Base-by-base conservation (phyloP, 2,113 vertebrate species). In the Cervus canadensis region DNA sequence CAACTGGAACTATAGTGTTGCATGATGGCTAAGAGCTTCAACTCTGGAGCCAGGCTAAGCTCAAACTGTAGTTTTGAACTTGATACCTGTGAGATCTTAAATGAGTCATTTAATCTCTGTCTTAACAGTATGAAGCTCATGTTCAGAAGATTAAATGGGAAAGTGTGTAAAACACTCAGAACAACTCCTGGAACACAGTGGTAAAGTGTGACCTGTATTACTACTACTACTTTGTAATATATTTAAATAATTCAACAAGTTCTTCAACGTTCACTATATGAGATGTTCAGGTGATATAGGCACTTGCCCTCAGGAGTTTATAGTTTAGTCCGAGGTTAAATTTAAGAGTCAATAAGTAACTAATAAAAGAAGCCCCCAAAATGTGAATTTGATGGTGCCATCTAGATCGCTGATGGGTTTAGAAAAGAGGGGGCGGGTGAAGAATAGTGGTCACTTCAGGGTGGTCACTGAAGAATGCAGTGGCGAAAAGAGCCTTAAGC, bases 231-330 rank as follows among this genome's bases (percentile, higher is more conserved):
- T 82, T 85, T 48, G 25, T 59, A 91, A 25, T 85, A 79, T 74
- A 40, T 94, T 56, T 43, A 59, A 89, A 56, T 92, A 94, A 95
- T 86, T 92, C 67, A 89, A 62, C 6, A 94, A 91, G 43, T 64
- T 43, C 56, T 82, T 71, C 57, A 74, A n/a, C n/a, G 94, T 91
- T 48, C 25, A 88, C 33, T 62, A n/a, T 86, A 67, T 4, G 10
- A 94, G 36, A 60, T 84, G n/a, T 15, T 60, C 91, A 33, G 19
- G 83, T 57, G 33, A 71, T 36, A 45, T 25, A 54, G 33, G 54
- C 3, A 28, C 59, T 56, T 67, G 14, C 23, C 40, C 28, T 92
- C 52, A 81, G 26, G 81, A 90, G 16, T 23, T 96, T 92, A 82
- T 26, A 62, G 21, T 64, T 56, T 76, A 56, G 10, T 45, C 74